A percentile compares a stretch with the other conserved stretches of the same genome.
phyloP scores from a whole-genome alignment of 2,888 invertebrate species.

The Scelioninae gen. 1 region DNA sequence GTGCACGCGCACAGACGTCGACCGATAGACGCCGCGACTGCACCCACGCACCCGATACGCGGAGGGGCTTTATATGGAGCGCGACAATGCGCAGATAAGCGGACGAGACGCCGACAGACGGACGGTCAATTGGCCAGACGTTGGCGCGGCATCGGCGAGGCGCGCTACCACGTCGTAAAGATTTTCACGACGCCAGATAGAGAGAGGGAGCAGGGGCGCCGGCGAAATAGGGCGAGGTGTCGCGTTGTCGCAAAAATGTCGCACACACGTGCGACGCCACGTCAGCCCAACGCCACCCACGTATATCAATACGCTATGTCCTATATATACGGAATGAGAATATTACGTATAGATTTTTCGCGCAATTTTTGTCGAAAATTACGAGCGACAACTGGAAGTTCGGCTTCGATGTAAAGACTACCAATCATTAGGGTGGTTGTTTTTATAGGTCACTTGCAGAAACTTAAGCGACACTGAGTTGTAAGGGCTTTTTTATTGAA shows the following conservation, averaged over 20 bases:
- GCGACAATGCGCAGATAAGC: conserved; percentile 69
- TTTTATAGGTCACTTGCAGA: conserved; percentile 16
- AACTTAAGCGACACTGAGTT: background rate
- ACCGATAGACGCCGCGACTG: conserved; percentile 66
- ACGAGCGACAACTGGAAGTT: conserved; percentile 35
- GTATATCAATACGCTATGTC: conserved; percentile 65
- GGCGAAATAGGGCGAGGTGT: conserved; percentile 62
- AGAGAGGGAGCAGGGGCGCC: conserved; percentile 27
- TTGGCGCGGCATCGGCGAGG: conserved; percentile 63
- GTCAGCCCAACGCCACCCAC: conserved; percentile 66
- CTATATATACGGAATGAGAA: conserved; percentile 37
- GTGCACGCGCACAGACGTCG: conserved; percentile 68
- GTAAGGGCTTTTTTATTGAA: conserved; percentile 6
- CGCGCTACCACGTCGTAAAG: conserved; percentile 65
- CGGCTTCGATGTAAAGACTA: background rate
- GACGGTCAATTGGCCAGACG: conserved; percentile 63
- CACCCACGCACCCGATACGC: conserved; percentile 65
- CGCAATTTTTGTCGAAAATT: conserved; percentile 54
- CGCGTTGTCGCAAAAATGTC: conserved; percentile 59
- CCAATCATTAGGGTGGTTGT: background rate
- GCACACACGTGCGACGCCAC: conserved; percentile 54
- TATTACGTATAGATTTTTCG: conserved; percentile 57
- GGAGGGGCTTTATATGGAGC: conserved; percentile 69
- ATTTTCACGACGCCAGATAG: conserved; percentile 44
- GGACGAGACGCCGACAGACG: conserved; percentile 63